Evolutionary conservation across 2,797 vertebrate genomes (phyloP), one percentile per base, ranked within the genome.

Genomic region (Macropus fuliginosus): DNA sequence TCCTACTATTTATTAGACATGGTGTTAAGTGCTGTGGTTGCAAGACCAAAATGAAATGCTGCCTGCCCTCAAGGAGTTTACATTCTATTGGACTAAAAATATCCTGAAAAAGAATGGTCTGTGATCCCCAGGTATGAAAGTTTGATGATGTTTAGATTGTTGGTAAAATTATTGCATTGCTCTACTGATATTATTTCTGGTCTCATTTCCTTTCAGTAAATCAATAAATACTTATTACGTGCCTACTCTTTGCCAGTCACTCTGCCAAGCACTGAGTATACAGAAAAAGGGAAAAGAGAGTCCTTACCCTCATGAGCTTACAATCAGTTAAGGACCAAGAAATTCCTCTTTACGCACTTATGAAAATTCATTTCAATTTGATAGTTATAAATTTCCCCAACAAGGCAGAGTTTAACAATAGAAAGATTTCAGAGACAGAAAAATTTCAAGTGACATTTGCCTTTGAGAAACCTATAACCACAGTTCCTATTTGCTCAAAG

Each of bases 391-490:
- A 56, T 92, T 95, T 93, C 10, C 52, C 52, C 18, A 91, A 16
- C 11, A 93, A 90, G 29, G 40, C 3, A 52, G 55, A 52, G 14
- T 91, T 95, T 90, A 94, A 12, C 94, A 92, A 59, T 2, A 62
- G 11, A 90, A 59, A 50, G 56, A 1, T 93, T 50, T 29, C 24
- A 90, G n/a, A 29, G 46, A 5, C 55, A 92, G 10, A 34, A 91
- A 90, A 46, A 59, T 46, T 50, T 92, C 74, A 87, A 59, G n/a
- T 57, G 56, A 0, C 62, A 91, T 96, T 95, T 96, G 74, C 34
- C 56, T 96, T 91, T 94, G 91, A 93, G 90, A 96, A 94, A 92
- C 57, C 28, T 50, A 21, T 92, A 94, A 95, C 90, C 92, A 24
- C 24, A 59, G 1, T 18, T 27, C 28, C 92, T 98, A 52, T 55